Evolutionary conservation across 2,113 vertebrate species (phyloP), one percentile per base, ranked within the genome.

Genomic region (Caretta caretta): DNA sequence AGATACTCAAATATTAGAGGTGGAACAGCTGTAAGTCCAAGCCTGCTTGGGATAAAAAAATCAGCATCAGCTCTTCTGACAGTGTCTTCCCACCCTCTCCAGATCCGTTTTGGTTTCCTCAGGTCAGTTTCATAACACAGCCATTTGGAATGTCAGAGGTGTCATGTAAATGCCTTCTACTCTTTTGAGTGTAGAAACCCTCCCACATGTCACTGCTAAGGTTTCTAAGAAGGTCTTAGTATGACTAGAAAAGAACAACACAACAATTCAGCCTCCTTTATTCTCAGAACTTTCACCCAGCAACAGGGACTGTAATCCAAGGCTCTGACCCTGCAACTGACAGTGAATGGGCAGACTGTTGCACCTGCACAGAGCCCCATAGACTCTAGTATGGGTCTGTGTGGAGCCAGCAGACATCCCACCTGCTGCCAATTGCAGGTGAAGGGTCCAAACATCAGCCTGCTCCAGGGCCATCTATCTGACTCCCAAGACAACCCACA

Each of bases 91-190:
- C 9, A 0, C 42, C 5, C 24, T 79, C 16, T 69, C 62, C 29
- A 50, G 31, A 5, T 2, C 1, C 0, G 3, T 89, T 29, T 6
- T 29, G 8, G 10, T n/a, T 88, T 29, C 80, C 54, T 54, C 53
- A 17, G 16, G 50, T 4, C 0, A 0, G 3, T 80, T 90, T 75
- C 42, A 2, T 4, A 4, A 2, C 16, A 35, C 42, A 56, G 0
- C 6, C 62, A 54, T 42, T 56, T 59, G 27, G 79, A 78, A 35
- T 0, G 10, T 69, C 69, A 80, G 56, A 25, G 24, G 10, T n/a
- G 22, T 50, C 75, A 75, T 2, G 35, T 19, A 35, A 38, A 38
- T 19, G 86, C 22, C 83, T 0, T 87, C 78, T 76, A 56, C 35
- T 50, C 82, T 10, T 51, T 31, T 17, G 78, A 5, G 84, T 48